These are phyloP conservation scores for Antedon mediterranea DNA, from an alignment of 53 echinoderm and acorn worm genomes.

Conservation along the genomic window DNA sequence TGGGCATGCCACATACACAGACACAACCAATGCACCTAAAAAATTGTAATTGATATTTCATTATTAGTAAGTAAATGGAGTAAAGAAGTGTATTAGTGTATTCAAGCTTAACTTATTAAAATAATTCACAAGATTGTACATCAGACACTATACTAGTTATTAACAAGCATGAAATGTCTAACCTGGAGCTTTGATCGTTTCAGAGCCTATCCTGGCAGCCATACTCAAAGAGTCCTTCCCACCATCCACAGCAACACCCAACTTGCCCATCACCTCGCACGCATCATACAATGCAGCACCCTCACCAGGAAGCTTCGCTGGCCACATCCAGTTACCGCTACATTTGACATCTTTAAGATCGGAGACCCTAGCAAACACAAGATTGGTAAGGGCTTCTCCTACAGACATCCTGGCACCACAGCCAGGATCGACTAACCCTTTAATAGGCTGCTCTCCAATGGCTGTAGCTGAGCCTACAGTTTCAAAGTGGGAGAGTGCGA, in stretches of 20 bases:
- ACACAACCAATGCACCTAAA: slow-evolving; percentile 76
- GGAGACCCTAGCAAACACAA: slow-evolving; percentile 83
- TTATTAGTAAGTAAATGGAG: too few relatives aligned
- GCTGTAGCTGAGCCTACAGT: slow-evolving; percentile 85
- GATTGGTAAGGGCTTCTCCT: slow-evolving; percentile 77
- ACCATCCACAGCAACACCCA: slow-evolving; percentile 83
- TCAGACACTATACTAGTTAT: too few relatives aligned
- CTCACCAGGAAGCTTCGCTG: slow-evolving; percentile 90
- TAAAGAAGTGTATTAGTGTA: too few relatives aligned
- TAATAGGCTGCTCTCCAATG: slow-evolving; percentile 94
- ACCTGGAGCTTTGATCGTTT: slow-evolving; percentile 96
- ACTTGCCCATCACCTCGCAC: slow-evolving; percentile 67
- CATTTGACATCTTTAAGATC: slow-evolving; percentile 87
- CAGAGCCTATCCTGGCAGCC: slow-evolving; percentile 77
- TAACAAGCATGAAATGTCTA: too few relatives aligned
- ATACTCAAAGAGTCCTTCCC: slow-evolving; percentile 94
- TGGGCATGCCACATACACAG: slow-evolving; percentile 76
- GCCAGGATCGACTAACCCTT: slow-evolving; percentile 64
- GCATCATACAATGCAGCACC: slow-evolving; percentile 85
- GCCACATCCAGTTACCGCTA: slow-evolving; percentile 99
- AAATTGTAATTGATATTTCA: too few relatives aligned
- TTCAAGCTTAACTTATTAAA: too few relatives aligned
- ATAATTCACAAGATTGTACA: too few relatives aligned
- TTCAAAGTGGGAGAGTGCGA: slow-evolving; percentile 79
- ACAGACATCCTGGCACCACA: slow-evolving; percentile 91